Evolutionary conservation across 2,113 vertebrate species (phyloP).

Genomic region (Silurus asotus): DNA sequence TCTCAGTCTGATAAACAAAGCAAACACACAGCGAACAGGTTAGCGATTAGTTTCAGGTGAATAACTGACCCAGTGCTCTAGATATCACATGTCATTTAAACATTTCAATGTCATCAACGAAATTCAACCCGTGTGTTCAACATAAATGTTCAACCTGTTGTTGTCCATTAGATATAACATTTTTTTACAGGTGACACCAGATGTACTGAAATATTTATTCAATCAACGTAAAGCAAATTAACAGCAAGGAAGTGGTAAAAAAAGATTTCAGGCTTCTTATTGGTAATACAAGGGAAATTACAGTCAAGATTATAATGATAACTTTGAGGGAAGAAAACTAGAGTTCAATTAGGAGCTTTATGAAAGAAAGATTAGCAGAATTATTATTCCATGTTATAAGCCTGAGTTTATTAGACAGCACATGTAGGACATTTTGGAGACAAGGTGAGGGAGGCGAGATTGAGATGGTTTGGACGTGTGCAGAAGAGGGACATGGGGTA

Average conservation of each 20-base stretch:
- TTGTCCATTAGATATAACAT: background rate
- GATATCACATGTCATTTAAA: background rate
- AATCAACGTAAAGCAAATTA: background rate
- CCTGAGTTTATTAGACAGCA: too few species aligned
- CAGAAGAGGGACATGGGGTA: too few species aligned
- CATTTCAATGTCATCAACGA: background rate
- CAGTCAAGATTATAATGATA: background rate
- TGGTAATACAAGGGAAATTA: background rate
- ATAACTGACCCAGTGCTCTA: background rate
- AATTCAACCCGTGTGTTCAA: background rate
- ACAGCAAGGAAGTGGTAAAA: background rate
- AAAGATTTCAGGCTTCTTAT: background rate
- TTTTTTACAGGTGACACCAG: background rate
- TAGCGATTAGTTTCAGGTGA: background rate
- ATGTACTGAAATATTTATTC: too few species aligned
- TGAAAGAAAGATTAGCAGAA: background rate
- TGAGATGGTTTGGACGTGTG: too few species aligned
- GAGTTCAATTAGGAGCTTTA: background rate
- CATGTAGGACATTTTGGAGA: too few species aligned
- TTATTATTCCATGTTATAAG: background rate
- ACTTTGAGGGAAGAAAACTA: background rate
- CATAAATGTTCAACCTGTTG: background rate
- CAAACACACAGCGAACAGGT: background rate
- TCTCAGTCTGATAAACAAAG: constrained; percentile 80
- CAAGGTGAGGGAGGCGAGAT: too few species aligned